A percentile compares a stretch with the other conserved stretches of the same genome.
phyloP scores from a whole-genome alignment of 1,140 invertebrate species.

The Belonocnema kinseyi region DNA sequence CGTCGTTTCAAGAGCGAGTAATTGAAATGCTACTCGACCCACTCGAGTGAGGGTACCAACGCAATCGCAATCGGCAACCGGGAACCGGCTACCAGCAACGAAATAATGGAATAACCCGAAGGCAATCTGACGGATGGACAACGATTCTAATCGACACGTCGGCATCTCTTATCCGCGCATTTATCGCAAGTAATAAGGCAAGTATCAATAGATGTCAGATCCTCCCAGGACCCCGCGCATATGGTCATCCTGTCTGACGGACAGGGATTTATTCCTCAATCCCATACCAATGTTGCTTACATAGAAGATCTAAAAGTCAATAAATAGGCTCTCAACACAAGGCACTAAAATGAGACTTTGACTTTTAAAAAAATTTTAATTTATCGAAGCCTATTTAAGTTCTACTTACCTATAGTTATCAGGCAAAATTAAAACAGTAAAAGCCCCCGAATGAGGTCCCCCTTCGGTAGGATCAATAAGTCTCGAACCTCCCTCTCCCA shows the following conservation, averaged over 20 bases:
- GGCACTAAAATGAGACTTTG: too few species aligned
- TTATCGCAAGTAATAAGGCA: constrained; percentile 49
- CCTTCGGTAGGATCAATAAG: too few species aligned
- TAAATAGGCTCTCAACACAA: too few species aligned
- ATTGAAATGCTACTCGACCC: constrained; percentile 58
- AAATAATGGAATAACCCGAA: constrained; percentile 58
- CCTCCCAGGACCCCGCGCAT: not conserved
- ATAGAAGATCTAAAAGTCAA: too few species aligned
- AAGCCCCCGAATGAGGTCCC: too few species aligned
- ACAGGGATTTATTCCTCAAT: too few species aligned
- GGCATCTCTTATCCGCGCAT: constrained; percentile 45
- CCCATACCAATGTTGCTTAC: too few species aligned
- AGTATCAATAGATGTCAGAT: constrained; percentile 40
- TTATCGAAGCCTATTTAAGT: too few species aligned
- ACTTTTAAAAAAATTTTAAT: too few species aligned
- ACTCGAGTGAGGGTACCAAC: constrained; percentile 45
- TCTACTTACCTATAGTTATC: too few species aligned
- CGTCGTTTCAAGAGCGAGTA: constrained; percentile 55
- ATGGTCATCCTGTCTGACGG: not conserved
- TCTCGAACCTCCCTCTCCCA: too few species aligned
- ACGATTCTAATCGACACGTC: constrained; percentile 49
- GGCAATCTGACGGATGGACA: constrained; percentile 42
- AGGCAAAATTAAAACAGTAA: too few species aligned
- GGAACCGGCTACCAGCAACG: constrained; percentile 27
- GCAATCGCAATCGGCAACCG: constrained; percentile 36